Evolutionary conservation across 1,140 invertebrate species (phyloP), one percentile per base, ranked within the genome.

Genomic region (Chironomus striatipennis): DNA sequence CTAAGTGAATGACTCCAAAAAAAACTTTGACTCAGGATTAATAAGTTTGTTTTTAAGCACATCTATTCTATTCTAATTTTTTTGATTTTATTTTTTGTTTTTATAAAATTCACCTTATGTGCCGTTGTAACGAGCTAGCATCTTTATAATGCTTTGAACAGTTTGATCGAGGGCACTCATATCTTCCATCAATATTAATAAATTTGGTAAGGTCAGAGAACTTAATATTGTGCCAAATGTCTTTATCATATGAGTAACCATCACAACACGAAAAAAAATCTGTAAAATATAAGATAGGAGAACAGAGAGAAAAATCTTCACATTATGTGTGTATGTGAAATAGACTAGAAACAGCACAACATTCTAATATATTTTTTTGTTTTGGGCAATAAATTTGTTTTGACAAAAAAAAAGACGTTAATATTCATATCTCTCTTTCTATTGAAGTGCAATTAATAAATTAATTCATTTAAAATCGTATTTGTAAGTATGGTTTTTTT

Each of bases 91-190:
- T 34, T 34, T 34, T 57, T 57, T 57, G 47, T 12, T 57, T 57
- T 20, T 20, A 20, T 10, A 43, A 73, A 73, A 75, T 79, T 81
- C 77, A 83, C 77, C 83, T 83, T 80, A 85, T 82, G 80, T 86
- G 85, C 77, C 84, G 81, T 78, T 83, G 83, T 76, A 86, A 78
- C 75, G 81, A 82, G 78, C 81, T 82, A 77, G 81, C 81, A 77
- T 82, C 81, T 76, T 82, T 82, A 76, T 82, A 84, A 75, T 77
- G 80, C 77, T 83, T 83, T 73, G 78, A 77, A 79, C 83, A 84
- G 77, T 82, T 81, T 43, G 76, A 78, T 79, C 81, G 78, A 74
- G 81, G 81, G 78, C 81, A 82, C 77, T 82, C 80, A 78, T 81
- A 82, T 65, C 81, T 79, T 79, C 81, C 81, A 78, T 82, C 80